phyloP scores from a whole-genome alignment of 2,797 vertebrate species.

The Hozukius guyotensis region DNA sequence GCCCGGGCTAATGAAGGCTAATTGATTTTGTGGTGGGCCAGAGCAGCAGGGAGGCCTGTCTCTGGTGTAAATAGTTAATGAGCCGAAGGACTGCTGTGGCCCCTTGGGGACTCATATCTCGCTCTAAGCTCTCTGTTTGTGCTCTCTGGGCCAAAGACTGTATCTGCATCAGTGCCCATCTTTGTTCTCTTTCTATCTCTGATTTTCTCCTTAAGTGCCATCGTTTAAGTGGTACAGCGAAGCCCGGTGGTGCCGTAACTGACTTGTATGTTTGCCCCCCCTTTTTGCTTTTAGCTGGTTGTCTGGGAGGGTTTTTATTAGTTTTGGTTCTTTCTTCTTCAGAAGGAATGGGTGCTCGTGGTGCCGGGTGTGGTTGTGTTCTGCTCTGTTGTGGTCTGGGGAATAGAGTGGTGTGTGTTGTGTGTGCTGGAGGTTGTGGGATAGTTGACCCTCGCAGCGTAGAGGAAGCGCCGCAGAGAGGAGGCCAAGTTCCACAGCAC shows the following conservation, averaged over 20 bases:
- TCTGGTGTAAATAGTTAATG: conserved; percentile 99
- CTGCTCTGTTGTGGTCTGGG: conserved; percentile 77
- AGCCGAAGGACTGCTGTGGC: conserved; percentile 94
- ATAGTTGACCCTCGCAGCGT: conserved; percentile 78
- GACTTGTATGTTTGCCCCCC: conserved; percentile 44
- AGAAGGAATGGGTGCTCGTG: conserved; percentile 59
- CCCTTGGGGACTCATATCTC: conserved; percentile 83
- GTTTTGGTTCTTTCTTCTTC: conserved; percentile 57
- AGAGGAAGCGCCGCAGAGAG: conserved; percentile 76
- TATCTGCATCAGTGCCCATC: conserved; percentile 72
- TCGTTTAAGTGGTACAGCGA: conserved; percentile 65
- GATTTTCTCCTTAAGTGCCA: conserved; percentile 71
- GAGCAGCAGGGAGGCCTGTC: conserved; percentile 89
- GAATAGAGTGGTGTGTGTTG: conserved; percentile 75
- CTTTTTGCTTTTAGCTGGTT: conserved; percentile 57
- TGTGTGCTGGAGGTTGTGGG: conserved; percentile 78
- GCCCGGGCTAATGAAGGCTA: conserved; percentile 92
- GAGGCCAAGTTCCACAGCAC: conserved; percentile 81
- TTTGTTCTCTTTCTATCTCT: conserved; percentile 64
- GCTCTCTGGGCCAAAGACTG: conserved; percentile 67
- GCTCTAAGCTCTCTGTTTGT: conserved; percentile 75
- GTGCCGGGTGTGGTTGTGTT: conserved; percentile 78
- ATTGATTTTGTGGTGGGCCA: conserved; percentile 97
- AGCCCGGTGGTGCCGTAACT: conserved; percentile 53
- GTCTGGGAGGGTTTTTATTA: conserved; percentile 66